A percentile compares a stretch with the other conserved stretches of the same genome.
Conservation (phyloP, 2,113 vertebrate genomes). For the Excalfactoria chinensis region DNA sequence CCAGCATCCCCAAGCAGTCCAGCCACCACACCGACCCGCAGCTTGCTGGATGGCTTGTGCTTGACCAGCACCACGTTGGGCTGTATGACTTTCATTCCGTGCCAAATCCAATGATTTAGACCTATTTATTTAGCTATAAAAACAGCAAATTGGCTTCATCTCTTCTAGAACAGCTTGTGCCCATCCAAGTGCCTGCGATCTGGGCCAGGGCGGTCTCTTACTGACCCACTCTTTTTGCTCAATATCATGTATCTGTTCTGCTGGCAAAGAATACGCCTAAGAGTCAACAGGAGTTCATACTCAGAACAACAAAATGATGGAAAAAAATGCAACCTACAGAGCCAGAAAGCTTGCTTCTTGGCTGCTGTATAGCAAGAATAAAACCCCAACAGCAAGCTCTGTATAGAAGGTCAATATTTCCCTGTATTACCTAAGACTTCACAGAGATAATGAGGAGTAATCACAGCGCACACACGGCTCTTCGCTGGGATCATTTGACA, state of each 20-base stretch:
- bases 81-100: background rate
- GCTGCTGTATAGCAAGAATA: background rate
- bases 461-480: background rate
- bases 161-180: background rate
- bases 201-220: background rate
- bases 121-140: background rate
- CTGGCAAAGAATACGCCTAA: constrained; percentile 9
- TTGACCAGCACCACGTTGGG: background rate
- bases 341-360: background rate
- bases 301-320: background rate
- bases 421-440: background rate
- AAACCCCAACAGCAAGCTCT: background rate
- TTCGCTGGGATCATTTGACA: background rate
- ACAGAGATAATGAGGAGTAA: background rate
- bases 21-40: fast-evolving
- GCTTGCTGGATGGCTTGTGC: background rate
- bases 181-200: background rate
- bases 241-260: background rate
- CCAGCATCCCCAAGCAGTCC: background rate
- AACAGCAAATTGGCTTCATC: background rate
- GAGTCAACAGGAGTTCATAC: background rate
- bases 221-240: background rate
- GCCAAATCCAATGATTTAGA: background rate
- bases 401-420: background rate
- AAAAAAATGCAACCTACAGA: background rate